Evolutionary conservation across 2,888 invertebrate species (phyloP).

Genomic region (Oligia fasciuncula): DNA sequence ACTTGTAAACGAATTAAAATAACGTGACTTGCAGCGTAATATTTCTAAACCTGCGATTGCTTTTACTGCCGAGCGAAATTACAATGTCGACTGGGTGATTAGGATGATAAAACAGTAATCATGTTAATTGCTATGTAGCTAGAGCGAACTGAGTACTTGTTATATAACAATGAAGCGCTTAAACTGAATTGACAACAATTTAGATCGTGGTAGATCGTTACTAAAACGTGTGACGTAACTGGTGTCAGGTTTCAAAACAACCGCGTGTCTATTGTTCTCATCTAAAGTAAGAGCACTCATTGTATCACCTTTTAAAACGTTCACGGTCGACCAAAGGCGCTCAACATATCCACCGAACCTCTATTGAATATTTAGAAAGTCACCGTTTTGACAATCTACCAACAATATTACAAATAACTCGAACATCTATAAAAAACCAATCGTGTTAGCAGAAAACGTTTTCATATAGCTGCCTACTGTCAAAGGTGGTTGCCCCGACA

Average conservation of each 20-base stretch:
- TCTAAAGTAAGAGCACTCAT: slow-evolving; percentile 71
- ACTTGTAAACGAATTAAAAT: not conserved
- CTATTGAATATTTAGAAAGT: slow-evolving; percentile 32
- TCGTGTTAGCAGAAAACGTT: not conserved
- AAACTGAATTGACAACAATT: slow-evolving; percentile 63
- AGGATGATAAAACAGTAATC: slow-evolving; percentile 43
- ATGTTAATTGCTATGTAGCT: slow-evolving; percentile 64
- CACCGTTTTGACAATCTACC: slow-evolving; percentile 27
- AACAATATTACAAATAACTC: not conserved
- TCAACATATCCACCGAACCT: slow-evolving; percentile 31
- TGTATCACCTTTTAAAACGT: slow-evolving; percentile 66
- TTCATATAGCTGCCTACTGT: not conserved
- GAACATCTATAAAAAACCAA: slow-evolving; percentile 7
- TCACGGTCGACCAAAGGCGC: slow-evolving; percentile 64
- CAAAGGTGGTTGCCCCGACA: slow-evolving; percentile 12
- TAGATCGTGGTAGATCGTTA: slow-evolving; percentile 71
- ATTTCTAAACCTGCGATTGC: slow-evolving; percentile 44
- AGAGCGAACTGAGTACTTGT: slow-evolving; percentile 71
- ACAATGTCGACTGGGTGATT: slow-evolving; percentile 37
- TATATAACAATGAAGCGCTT: slow-evolving; percentile 65
- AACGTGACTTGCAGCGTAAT: slow-evolving; percentile 1
- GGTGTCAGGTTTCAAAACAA: slow-evolving; percentile 76
- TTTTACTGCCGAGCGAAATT: slow-evolving; percentile 46
- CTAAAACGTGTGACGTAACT: slow-evolving; percentile 73
- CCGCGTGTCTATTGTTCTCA: slow-evolving; percentile 73